phyloP scores from a whole-genome alignment of 2,888 invertebrate genomes.

The Sicus ferrugineus region DNA sequence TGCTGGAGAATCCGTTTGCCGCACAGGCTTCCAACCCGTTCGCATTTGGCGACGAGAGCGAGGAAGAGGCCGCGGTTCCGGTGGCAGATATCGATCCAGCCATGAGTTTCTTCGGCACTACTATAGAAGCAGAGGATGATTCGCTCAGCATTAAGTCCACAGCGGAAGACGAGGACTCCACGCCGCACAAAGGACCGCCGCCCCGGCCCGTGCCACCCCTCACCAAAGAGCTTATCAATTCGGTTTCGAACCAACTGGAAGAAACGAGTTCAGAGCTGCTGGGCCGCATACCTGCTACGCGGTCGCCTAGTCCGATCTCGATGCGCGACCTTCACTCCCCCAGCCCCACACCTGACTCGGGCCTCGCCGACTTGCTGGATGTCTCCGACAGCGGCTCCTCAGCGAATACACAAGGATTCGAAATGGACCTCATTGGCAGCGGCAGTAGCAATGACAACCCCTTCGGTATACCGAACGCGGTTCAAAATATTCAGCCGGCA shows the following conservation, averaged over 20 bases:
- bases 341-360: conserved; percentile 80
- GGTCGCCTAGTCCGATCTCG: conserved; percentile 87
- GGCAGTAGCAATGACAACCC: conserved; percentile 58
- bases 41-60: conserved; percentile 67
- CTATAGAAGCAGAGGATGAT: conserved; percentile 64
- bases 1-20: conserved; percentile 74
- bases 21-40: conserved; percentile 73
- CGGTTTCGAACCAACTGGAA: conserved; percentile 88
- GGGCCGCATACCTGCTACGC: conserved; percentile 83
- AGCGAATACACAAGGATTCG: conserved; percentile 54
- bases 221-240: conserved; percentile 84
- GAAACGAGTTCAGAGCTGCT: conserved; percentile 84
- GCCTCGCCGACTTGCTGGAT: conserved; percentile 72
- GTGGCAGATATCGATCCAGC: conserved; percentile 58
- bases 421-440: conserved; percentile 53
- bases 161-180: conserved; percentile 55
- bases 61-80: conserved; percentile 41
- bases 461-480: conserved; percentile 61
- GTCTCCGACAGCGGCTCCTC: conserved; percentile 66
- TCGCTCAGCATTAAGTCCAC: conserved; percentile 56
- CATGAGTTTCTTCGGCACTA: conserved; percentile 65
- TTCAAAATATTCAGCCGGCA: conserved; percentile 63
- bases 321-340: conserved; percentile 84
- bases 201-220: conserved; percentile 72
- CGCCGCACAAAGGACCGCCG: conserved; percentile 55